phyloP scores from a whole-genome alignment of 2,797 vertebrate species.

The Aeoliscus strigatus region DNA sequence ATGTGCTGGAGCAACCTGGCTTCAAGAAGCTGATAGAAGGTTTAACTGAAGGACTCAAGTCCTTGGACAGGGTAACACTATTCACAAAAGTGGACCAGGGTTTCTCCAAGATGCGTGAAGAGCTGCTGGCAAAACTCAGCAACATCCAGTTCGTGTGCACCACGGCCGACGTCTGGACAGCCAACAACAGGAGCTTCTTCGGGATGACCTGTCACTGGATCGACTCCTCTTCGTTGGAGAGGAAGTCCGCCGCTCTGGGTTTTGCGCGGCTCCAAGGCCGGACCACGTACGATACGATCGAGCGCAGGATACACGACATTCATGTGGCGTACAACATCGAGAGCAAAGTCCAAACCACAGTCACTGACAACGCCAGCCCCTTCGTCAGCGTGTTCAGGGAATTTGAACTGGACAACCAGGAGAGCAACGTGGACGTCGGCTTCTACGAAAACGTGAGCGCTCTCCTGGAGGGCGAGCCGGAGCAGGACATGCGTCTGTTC shows the following conservation, averaged over 20 bases:
- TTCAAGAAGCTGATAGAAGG: conserved; percentile 68
- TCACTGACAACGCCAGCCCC: conserved; percentile 71
- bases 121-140: conserved; percentile 59
- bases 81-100: conserved; percentile 63
- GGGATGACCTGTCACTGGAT: conserved; percentile 80
- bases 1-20: conserved; percentile 67
- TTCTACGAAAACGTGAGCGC: conserved; percentile 63
- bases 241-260: conserved; percentile 69
- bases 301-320: conserved; percentile 67
- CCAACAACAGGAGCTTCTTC: conserved; percentile 67
- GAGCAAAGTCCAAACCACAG: conserved; percentile 70
- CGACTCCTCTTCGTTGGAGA: conserved; percentile 59
- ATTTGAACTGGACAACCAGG: conserved; percentile 51
- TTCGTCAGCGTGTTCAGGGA: conserved; percentile 70
- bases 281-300: conserved; percentile 61
- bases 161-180: conserved; percentile 73
- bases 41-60: conserved; percentile 65
- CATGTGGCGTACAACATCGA: conserved; percentile 69
- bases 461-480: conserved; percentile 58
- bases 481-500: conserved; percentile 68
- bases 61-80: conserved; percentile 66
- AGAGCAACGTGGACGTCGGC: conserved; percentile 58
- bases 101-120: conserved; percentile 67
- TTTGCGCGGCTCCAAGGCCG: conserved; percentile 61
- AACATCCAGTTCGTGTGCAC: conserved; percentile 69